These are phyloP conservation scores for Portunus trituberculatus DNA, from an alignment of 1,140 invertebrate genomes.

Conservation along the genomic window DNA sequence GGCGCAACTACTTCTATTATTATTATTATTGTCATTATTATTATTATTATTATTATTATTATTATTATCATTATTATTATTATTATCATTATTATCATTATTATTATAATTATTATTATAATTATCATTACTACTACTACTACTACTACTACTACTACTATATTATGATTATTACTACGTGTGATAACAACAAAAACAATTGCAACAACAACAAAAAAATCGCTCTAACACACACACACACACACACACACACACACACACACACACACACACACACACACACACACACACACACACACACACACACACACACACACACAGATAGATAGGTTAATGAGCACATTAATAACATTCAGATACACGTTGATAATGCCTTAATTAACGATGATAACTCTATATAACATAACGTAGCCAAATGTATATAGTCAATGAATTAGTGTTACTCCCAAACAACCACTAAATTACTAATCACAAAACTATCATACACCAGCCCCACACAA, in stretches of 20 bases:
- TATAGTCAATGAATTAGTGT: too few relatives aligned
- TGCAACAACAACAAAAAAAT: background rate
- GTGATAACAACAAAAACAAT: background rate
- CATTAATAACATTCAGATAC: too few relatives aligned
- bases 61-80: background rate
- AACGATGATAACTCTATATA: too few relatives aligned
- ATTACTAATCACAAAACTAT: background rate
- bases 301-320: background rate
- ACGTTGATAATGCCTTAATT: too few relatives aligned
- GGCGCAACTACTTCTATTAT: too few relatives aligned
- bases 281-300: background rate
- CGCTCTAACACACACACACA: background rate
- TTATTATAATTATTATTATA: background rate
- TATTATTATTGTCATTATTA: background rate
- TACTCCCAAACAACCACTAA: too few relatives aligned
- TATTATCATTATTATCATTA: background rate
- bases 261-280: background rate
- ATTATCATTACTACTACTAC: background rate
- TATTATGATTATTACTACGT: background rate
- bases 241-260: background rate
- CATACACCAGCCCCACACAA: background rate
- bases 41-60: background rate
- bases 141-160: background rate
- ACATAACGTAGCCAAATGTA: too few relatives aligned
- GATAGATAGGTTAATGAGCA: too few relatives aligned